Evolutionary conservation across 2,113 vertebrate genomes (phyloP).

Genomic region (Butorides virescens): DNA sequence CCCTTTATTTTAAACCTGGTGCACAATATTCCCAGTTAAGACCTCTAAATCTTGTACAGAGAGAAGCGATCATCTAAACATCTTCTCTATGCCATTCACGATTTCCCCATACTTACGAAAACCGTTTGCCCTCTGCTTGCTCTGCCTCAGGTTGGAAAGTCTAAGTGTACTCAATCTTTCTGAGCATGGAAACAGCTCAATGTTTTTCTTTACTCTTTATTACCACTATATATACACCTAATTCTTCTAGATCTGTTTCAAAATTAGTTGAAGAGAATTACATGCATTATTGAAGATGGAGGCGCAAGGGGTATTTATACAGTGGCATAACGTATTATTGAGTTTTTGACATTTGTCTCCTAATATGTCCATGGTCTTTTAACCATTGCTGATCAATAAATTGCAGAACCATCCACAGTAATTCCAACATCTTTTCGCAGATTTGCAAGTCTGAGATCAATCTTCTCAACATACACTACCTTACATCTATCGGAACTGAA

Average conservation of each 20-base stretch:
- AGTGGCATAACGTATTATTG: not conserved
- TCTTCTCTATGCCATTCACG: not conserved
- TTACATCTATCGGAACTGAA: not conserved
- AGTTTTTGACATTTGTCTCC: not conserved
- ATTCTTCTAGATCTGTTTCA: not conserved
- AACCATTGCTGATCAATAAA: not conserved
- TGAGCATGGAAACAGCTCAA: not conserved
- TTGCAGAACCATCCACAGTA: not conserved
- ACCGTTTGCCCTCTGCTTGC: not conserved
- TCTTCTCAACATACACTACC: not conserved
- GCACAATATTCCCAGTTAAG: not conserved
- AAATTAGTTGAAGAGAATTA: not conserved
- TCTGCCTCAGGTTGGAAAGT: not conserved
- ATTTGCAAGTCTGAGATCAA: not conserved
- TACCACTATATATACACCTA: not conserved
- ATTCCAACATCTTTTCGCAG: not conserved
- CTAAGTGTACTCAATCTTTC: not conserved
- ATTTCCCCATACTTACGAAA: not conserved
- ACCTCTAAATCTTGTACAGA: not conserved
- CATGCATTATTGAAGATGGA: not conserved
- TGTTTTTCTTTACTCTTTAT: not conserved
- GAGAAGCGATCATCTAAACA: not conserved
- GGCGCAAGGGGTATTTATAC: not conserved
- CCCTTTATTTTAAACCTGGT: not conserved
- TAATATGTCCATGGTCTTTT: not conserved